A percentile compares a stretch with the other conserved stretches of the same genome.
Conservation (phyloP, 2,888 invertebrate species). For the Perizoma affinitatum region DNA sequence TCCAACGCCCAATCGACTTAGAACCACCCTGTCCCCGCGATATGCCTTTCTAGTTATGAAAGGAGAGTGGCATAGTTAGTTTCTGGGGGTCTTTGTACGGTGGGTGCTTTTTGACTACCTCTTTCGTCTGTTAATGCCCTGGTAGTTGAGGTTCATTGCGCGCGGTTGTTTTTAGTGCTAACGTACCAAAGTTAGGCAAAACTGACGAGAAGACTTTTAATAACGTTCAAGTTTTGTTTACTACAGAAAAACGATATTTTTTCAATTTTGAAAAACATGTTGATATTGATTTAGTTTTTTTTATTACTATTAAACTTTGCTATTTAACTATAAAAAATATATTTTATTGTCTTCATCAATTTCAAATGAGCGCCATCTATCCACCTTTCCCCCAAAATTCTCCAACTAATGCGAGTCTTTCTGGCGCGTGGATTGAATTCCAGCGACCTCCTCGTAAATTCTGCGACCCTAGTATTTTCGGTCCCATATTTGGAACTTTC, state of each 20-base stretch:
- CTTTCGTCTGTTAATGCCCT: slow-evolving; percentile 63
- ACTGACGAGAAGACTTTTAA: too few relatives aligned
- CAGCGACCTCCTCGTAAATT: slow-evolving; percentile 44
- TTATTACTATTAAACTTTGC: too few relatives aligned
- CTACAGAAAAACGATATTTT: too few relatives aligned
- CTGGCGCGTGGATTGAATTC: slow-evolving; percentile 36
- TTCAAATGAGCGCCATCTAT: slow-evolving; percentile 44
- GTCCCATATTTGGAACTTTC: slow-evolving; percentile 76
- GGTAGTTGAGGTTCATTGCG: slow-evolving; percentile 61
- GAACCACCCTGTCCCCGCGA: slow-evolving; percentile 65
- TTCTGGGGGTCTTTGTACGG: slow-evolving; percentile 53
- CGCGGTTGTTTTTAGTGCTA: slow-evolving; percentile 36
- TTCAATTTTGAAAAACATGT: not conserved
- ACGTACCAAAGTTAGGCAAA: slow-evolving; percentile 25
- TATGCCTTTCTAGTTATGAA: slow-evolving; percentile 45
- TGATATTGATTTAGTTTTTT: too few relatives aligned
- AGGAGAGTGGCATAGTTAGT: slow-evolving; percentile 52
- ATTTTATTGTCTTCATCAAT: not conserved
- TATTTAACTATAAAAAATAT: not conserved
- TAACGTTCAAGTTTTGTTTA: too few relatives aligned
- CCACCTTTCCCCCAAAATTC: slow-evolving; percentile 20
- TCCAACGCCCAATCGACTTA: slow-evolving; percentile 69
- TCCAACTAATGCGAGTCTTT: slow-evolving; percentile 6
- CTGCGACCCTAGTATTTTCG: slow-evolving; percentile 71
- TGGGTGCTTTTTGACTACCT: slow-evolving; percentile 55